These are phyloP conservation scores for Eilema caniola DNA, from an alignment of 2,888 invertebrate species.

Conservation along the genomic window DNA sequence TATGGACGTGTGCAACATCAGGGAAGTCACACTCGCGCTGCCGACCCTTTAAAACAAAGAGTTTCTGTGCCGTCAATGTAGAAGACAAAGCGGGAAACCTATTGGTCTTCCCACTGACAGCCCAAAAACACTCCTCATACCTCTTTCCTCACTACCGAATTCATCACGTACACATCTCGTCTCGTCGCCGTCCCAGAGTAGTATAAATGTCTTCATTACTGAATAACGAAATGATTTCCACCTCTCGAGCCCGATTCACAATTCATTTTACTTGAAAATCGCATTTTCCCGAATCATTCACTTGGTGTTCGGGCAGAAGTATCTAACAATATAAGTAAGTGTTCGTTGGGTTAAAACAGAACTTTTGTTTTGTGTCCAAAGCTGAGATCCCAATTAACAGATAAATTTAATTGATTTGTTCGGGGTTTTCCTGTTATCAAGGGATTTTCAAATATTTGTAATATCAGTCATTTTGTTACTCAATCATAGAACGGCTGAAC, in stretches of 20 bases:
- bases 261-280: slow-evolving; percentile 38
- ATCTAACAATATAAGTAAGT: slow-evolving; percentile 11
- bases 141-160: too few species aligned
- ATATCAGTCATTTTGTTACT: too few species aligned
- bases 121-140: too few species aligned
- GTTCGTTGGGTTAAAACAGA: slow-evolving; percentile 21
- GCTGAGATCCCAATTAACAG: slow-evolving; percentile 2
- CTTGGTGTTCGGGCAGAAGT: slow-evolving; percentile 21
- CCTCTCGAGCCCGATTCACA: slow-evolving; percentile 34
- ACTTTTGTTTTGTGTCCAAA: slow-evolving; percentile 13
- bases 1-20: too few species aligned
- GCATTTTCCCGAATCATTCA: slow-evolving; percentile 30
- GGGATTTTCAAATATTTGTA: background rate
- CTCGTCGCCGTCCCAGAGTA: background rate
- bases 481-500: too few species aligned
- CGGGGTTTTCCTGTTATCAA: background rate
- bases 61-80: too few species aligned
- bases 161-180: background rate
- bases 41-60: too few species aligned
- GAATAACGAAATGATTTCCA: slow-evolving; percentile 25
- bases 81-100: too few species aligned
- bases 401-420: slow-evolving; percentile 9
- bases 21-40: too few species aligned
- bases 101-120: too few species aligned
- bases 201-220: slow-evolving; percentile 14